These are phyloP conservation scores for Psylliodes chrysocephalus DNA, from an alignment of 2,888 invertebrate species.

Conservation along the genomic window DNA sequence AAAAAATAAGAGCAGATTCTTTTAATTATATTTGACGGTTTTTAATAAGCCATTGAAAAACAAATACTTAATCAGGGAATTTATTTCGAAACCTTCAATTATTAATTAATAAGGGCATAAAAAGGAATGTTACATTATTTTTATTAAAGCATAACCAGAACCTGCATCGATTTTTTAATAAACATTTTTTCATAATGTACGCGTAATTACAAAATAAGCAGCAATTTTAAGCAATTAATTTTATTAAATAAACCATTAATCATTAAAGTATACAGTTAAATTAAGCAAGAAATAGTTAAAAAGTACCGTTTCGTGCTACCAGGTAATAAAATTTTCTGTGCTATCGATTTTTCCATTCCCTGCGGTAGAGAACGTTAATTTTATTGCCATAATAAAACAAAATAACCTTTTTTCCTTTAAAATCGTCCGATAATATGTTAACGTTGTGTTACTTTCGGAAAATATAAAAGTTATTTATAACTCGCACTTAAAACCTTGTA, in stretches of 20 bases:
- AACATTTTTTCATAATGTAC: neutral
- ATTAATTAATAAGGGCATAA: too few species aligned
- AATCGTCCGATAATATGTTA: slow-evolving; percentile 9
- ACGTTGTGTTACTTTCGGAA: slow-evolving; percentile 15
- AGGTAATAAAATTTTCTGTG: slow-evolving; percentile 17
- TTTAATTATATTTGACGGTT: too few species aligned
- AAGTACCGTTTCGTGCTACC: slow-evolving; percentile 18
- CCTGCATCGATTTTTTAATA: too few species aligned
- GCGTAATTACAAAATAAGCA: slow-evolving; percentile 2
- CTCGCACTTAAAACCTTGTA: slow-evolving; percentile 1
- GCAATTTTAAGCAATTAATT: slow-evolving; percentile 12
- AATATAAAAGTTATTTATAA: slow-evolving; percentile 3
- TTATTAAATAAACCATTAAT: slow-evolving; percentile 19
- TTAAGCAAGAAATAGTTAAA: slow-evolving; percentile 13
- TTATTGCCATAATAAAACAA: slow-evolving; percentile 26
- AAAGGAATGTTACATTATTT: too few species aligned
- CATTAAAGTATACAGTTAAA: slow-evolving; percentile 1
- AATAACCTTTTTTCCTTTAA: slow-evolving; percentile 15
- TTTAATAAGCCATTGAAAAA: too few species aligned
- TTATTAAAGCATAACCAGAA: too few species aligned
- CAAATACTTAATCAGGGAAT: too few species aligned
- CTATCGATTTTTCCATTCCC: slow-evolving; percentile 19
- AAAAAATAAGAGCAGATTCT: too few species aligned
- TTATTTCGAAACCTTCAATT: too few species aligned
- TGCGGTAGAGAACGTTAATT: slow-evolving; percentile 19